Evolutionary conservation across 2,888 invertebrate species (phyloP).

Genomic region (Balanococcus diminutus): DNA sequence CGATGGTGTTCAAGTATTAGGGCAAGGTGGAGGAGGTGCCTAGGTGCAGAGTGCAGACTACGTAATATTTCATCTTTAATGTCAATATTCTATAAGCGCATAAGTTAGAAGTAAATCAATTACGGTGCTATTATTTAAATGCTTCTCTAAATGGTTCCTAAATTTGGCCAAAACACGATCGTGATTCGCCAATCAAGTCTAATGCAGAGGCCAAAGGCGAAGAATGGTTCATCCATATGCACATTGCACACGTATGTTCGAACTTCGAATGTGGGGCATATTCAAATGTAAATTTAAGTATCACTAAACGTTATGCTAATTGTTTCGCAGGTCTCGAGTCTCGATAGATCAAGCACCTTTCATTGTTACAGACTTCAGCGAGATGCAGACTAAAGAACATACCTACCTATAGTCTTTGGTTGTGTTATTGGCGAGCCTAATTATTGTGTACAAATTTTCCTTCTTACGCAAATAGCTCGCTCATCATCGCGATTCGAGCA

Average conservation of each 20-base stretch:
- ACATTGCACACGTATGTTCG: not conserved
- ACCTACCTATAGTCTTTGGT: too few relatives aligned
- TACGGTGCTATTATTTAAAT: constrained; percentile 18
- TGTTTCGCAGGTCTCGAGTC: not conserved
- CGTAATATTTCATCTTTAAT: constrained; percentile 32
- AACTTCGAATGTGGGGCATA: not conserved
- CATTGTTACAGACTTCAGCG: constrained; percentile 4
- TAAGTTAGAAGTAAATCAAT: constrained; percentile 32
- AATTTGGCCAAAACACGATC: not conserved
- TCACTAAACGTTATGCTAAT: constrained; percentile 31
- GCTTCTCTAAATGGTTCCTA: not conserved
- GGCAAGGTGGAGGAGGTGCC: too few relatives aligned
- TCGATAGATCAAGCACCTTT: constrained; percentile 40
- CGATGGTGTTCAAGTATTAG: not conserved
- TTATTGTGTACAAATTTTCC: constrained; percentile 35
- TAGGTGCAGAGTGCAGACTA: not conserved
- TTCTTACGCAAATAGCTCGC: constrained; percentile 5
- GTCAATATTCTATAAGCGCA: constrained; percentile 27
- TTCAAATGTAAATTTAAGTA: constrained; percentile 11
- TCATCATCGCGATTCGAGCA: not conserved
- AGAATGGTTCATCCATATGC: not conserved
- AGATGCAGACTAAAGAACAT: not conserved
- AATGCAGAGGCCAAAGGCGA: not conserved
- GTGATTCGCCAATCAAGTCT: not conserved
- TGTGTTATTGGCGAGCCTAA: constrained; percentile 41